These are phyloP conservation scores for Passer montanus DNA, from an alignment of 2,113 vertebrate species.

Conservation along the genomic window DNA sequence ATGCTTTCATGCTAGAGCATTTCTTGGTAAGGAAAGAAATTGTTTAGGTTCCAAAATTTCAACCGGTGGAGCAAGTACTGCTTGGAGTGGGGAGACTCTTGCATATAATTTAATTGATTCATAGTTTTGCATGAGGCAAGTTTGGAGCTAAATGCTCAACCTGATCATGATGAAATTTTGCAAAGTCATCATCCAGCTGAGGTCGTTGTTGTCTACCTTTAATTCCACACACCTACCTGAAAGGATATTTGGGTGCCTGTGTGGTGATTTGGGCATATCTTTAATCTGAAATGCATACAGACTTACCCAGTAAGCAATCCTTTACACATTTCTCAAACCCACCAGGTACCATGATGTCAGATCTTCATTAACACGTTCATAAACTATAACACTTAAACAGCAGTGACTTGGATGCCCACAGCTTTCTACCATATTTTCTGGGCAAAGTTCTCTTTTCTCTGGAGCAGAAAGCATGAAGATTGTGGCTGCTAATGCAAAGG, in stretches of 20 bases:
- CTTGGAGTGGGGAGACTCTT: background rate
- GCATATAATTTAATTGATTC: background rate
- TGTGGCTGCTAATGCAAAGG: background rate
- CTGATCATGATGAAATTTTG: background rate
- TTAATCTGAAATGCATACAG: background rate
- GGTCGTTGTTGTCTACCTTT: accelerated
- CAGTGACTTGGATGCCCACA: background rate
- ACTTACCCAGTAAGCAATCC: background rate
- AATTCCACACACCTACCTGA: background rate
- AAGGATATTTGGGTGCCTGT: background rate
- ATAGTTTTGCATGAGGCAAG: background rate
- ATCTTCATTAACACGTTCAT: background rate
- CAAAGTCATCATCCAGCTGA: background rate
- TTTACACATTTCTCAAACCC: background rate
- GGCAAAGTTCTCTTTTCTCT: background rate
- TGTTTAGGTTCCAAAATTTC: background rate
- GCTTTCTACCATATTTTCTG: background rate
- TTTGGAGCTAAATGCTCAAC: background rate
- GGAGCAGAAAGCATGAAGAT: background rate
- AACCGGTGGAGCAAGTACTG: background rate
- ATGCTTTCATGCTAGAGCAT: background rate
- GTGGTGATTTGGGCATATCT: background rate
- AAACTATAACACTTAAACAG: background rate
- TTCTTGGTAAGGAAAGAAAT: background rate
- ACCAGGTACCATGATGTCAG: background rate